A percentile compares a stretch with the other conserved stretches of the same genome.
These are phyloP conservation scores for Archegozetes longisetosus DNA, from an alignment of 1,140 invertebrate genomes.

Conservation along the genomic window DNA sequence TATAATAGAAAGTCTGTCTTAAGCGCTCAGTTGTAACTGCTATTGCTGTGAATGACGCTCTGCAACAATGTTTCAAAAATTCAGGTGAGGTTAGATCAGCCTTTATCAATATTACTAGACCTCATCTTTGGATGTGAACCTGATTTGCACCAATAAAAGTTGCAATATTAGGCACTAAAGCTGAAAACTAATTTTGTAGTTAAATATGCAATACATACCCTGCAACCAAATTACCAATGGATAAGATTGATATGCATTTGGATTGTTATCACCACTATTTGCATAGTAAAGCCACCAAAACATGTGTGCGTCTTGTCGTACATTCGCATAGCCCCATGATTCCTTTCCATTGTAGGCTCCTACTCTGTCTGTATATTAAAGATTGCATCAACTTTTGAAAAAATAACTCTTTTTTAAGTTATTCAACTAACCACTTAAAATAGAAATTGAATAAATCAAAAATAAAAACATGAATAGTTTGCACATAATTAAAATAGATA, in stretches of 20 bases:
- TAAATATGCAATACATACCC: conserved; percentile 25
- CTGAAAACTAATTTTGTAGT: too few species aligned
- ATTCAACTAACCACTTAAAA: background rate
- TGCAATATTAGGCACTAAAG: too few species aligned
- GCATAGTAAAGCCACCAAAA: conserved; percentile 65
- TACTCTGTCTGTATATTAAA: background rate
- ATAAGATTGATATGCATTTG: conserved; percentile 38
- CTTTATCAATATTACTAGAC: too few species aligned
- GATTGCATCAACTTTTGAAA: background rate
- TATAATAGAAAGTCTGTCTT: too few species aligned
- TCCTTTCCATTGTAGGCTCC: conserved; percentile 33
- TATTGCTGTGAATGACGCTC: too few species aligned
- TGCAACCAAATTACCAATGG: conserved; percentile 63
- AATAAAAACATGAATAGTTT: background rate
- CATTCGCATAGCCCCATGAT: conserved; percentile 48
- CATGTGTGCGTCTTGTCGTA: conserved; percentile 52
- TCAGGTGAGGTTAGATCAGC: too few species aligned
- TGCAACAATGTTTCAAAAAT: too few species aligned
- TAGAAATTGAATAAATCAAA: background rate
- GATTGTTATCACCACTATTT: conserved; percentile 34
- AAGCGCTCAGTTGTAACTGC: too few species aligned
- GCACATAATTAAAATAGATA: background rate
- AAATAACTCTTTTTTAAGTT: background rate
- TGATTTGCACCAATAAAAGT: too few species aligned
- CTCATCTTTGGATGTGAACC: too few species aligned